Conservation (phyloP, 2,797 vertebrate species). For the Falco concolor region DNA sequence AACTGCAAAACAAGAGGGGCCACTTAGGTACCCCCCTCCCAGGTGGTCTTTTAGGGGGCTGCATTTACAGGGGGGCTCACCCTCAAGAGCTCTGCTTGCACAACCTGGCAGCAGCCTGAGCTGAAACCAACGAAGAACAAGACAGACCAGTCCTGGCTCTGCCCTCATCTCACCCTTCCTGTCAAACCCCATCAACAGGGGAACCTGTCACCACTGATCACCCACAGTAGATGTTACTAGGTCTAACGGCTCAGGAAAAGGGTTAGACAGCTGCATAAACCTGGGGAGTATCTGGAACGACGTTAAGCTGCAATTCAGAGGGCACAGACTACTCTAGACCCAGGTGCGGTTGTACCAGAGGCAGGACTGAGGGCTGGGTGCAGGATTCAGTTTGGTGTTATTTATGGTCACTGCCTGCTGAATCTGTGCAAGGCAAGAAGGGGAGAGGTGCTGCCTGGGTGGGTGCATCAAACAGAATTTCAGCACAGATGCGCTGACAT, state of each 20-base stretch:
- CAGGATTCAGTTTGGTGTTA: not conserved
- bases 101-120: not conserved
- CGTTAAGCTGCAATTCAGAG: not conserved
- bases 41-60: not conserved
- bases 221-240: not conserved
- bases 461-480: not conserved
- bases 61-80: not conserved
- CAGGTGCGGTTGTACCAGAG: accelerated
- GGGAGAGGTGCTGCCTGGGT: accelerated
- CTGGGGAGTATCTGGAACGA: not conserved
- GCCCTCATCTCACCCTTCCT: not conserved
- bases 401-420: not conserved
- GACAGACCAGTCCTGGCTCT: not conserved
- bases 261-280: not conserved
- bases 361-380: not conserved
- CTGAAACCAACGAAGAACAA: not conserved
- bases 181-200: not conserved
- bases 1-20: not conserved
- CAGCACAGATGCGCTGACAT: accelerated
- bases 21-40: accelerated
- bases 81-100: not conserved
- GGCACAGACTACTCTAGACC: not conserved
- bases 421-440: not conserved
- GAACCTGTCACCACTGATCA: not conserved
- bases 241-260: not conserved